Base-by-base conservation (phyloP, 2,113 vertebrate genomes). In the Maccullochella peelii region DNA sequence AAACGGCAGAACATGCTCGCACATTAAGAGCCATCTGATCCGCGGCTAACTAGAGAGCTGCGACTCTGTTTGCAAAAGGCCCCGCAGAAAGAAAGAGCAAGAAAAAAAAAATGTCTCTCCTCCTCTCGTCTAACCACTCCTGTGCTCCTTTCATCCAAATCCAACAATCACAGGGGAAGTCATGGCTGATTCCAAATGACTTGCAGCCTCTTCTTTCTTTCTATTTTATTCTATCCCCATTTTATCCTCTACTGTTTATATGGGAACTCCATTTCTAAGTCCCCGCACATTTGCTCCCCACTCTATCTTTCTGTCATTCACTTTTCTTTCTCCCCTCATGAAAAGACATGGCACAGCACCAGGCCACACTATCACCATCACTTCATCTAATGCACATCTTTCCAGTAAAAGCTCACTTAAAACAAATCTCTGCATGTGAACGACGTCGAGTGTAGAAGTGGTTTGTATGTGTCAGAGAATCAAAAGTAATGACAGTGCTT, bases 1-100 rank as follows among this genome's bases (percentile, higher is more conserved):
- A 93, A 95, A 86, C 77, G 80, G 86, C 91, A 91, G 85, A 94
- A 93, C 94, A 95, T 93, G 94, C 93, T 95, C 86, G 27, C 93
- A 92, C 93, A 92, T 95, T 95, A 94, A 91, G 85, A 91, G 82
- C 85, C 86, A 89, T 92, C 90, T 80, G 92, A 95, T 92, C 88
- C 74, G 49, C 1, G 72, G 65, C 84, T 89, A 86, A 92, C 86
- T 82, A 83, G 80, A 66, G 77, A 85, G 87, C 65, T 77, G 76
- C 61, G 40, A 69, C 75, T 83, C 36, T 84, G 83, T 93, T 91
- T 90, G 88, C 70, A 88, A 89, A 86, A 92, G 71, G 73, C 89
- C 82, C 65, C 2, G 18, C 76, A 77, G 63, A 81, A 73, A 84
- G 75, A 81, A 84, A 84, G 62, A 58, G 20, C 27, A 69, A 85